Conservation (phyloP, 1,140 invertebrate species). For the Dendroctonus valens region DNA sequence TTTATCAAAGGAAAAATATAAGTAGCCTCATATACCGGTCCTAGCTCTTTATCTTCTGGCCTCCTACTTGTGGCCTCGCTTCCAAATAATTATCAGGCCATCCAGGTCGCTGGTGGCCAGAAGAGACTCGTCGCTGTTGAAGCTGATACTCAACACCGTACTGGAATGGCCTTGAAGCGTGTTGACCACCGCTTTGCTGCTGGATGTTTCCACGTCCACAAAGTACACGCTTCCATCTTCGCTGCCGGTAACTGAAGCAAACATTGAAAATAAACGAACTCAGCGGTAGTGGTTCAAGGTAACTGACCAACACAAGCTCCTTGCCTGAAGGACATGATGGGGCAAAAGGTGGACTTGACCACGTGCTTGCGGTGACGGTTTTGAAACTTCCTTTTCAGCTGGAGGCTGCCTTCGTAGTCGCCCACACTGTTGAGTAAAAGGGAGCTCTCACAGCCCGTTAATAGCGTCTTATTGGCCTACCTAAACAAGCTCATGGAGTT, state of each 20-base stretch:
- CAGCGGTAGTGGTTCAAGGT: background rate
- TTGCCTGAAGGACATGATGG: conserved; percentile 78
- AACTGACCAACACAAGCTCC: conserved; percentile 71
- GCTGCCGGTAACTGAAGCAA: conserved; percentile 71
- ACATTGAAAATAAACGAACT: background rate
- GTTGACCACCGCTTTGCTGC: conserved; percentile 71
- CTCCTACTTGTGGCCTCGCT: conserved; percentile 49
- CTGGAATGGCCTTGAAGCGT: conserved; percentile 82
- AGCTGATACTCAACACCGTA: conserved; percentile 78
- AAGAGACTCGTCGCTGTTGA: conserved; percentile 88
- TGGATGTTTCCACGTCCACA: conserved; percentile 73
- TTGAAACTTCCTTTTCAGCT: conserved; percentile 64
- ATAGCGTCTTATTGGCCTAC: conserved; percentile 37
- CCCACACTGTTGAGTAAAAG: conserved; percentile 55
- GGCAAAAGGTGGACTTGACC: conserved; percentile 80
- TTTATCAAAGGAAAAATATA: too few species aligned
- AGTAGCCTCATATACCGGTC: too few species aligned
- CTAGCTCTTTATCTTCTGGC: too few species aligned
- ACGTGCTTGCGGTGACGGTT: conserved; percentile 62
- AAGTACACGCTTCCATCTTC: conserved; percentile 87
- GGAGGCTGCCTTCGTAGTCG: conserved; percentile 64
- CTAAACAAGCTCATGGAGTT: conserved; percentile 69
- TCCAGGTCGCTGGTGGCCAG: conserved; percentile 81
- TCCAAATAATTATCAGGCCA: conserved; percentile 86
- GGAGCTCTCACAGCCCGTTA: background rate